A percentile compares a stretch with the other conserved stretches of the same genome.
These are phyloP conservation scores for Tetragonisca angustula DNA, from an alignment of 2,888 invertebrate genomes.

Conservation along the genomic window DNA sequence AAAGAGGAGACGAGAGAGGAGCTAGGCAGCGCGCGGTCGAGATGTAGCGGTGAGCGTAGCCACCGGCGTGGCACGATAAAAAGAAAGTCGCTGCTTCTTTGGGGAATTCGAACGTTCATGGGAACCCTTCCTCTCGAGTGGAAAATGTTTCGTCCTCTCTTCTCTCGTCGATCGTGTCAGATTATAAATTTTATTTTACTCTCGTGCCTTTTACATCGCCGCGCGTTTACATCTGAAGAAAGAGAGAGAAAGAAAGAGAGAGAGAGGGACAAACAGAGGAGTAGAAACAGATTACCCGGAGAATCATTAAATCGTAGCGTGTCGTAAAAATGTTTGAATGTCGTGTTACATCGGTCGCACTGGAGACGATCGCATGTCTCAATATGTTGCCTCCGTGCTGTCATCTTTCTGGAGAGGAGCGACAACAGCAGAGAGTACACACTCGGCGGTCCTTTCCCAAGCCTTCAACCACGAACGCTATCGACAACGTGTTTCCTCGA, in stretches of 20 bases:
- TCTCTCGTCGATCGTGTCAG: slow-evolving; percentile 7
- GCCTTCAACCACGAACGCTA: slow-evolving; percentile 32
- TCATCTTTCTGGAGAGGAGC: slow-evolving; percentile 1
- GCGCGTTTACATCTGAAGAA: too few species aligned
- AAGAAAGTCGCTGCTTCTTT: slow-evolving; percentile 34
- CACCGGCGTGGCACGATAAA: slow-evolving; percentile 18
- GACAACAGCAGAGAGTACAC: slow-evolving; percentile 30
- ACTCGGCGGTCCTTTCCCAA: background rate
- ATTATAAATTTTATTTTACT: slow-evolving; percentile 12
- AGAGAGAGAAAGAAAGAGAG: too few species aligned
- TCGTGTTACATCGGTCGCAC: background rate
- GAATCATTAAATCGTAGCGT: background rate
- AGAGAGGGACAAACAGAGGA: too few species aligned
- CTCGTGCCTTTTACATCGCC: background rate
- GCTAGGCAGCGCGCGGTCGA: slow-evolving; percentile 16
- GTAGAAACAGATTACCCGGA: background rate
- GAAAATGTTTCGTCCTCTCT: background rate
- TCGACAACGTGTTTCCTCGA: slow-evolving; percentile 47
- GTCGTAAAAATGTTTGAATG: background rate
- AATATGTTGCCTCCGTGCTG: background rate
- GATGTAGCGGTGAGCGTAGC: slow-evolving; percentile 15
- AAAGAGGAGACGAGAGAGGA: slow-evolving; percentile 28
- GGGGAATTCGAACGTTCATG: slow-evolving; percentile 22
- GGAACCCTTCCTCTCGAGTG: background rate
- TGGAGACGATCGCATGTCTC: background rate